A percentile compares a stretch with the other conserved stretches of the same genome.
phyloP scores from a whole-genome alignment of 2,888 invertebrate species.

The Perizoma affinitatum region DNA sequence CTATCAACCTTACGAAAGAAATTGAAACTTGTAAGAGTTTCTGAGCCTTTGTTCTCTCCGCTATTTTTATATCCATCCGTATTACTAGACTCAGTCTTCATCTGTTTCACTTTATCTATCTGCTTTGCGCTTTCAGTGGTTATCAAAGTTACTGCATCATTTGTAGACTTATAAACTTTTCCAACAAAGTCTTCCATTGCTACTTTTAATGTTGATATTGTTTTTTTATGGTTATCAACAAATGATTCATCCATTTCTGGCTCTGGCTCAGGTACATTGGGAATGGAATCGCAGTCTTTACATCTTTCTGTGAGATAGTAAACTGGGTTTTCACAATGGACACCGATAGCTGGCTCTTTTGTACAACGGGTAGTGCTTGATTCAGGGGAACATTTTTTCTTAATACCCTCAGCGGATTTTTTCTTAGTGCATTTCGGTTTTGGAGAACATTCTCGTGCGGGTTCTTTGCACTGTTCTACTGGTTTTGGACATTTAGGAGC shows the following conservation, averaged over 20 bases:
- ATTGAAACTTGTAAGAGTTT: slow-evolving; percentile 29
- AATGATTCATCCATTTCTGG: slow-evolving; percentile 18
- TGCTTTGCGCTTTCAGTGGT: slow-evolving; percentile 48
- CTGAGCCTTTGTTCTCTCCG: slow-evolving; percentile 31
- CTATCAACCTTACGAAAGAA: slow-evolving; percentile 29
- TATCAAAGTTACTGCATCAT: slow-evolving; percentile 53
- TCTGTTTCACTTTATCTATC: slow-evolving; percentile 37
- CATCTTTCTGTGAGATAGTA: slow-evolving; percentile 19
- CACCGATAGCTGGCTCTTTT: slow-evolving; percentile 21
- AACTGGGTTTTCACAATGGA: slow-evolving; percentile 10
- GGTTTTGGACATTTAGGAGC: slow-evolving; percentile 9
- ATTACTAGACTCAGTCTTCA: slow-evolving; percentile 33
- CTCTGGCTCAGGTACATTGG: slow-evolving; percentile 1
- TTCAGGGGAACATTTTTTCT: slow-evolving; percentile 19
- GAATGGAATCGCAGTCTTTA: slow-evolving; percentile 14
- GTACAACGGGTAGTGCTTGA: neutral
- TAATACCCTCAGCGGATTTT: slow-evolving; percentile 10
- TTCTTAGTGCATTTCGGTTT: slow-evolving; percentile 15
- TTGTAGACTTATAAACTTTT: slow-evolving; percentile 52
- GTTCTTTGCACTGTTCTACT: slow-evolving; percentile 11
- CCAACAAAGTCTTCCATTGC: slow-evolving; percentile 56
- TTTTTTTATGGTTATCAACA: slow-evolving; percentile 44
- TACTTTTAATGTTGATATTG: slow-evolving; percentile 51
- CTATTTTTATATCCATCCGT: slow-evolving; percentile 22
- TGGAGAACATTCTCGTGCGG: neutral